Base-by-base conservation (phyloP, 2,113 vertebrate genomes). In the Eupsittula cactorum region DNA sequence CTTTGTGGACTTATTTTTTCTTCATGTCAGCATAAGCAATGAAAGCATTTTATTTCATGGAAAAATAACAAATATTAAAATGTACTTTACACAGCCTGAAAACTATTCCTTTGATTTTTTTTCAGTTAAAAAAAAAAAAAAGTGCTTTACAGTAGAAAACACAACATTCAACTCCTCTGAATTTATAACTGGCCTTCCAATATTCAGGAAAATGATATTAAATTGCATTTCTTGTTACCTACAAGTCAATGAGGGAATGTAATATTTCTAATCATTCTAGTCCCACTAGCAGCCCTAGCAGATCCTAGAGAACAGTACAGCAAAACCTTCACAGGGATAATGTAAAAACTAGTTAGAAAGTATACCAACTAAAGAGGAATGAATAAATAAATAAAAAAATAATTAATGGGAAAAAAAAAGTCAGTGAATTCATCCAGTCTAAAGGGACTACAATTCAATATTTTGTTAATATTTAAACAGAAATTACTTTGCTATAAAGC, bases 231-330 rank as follows among this genome's bases (percentile, higher is more conserved):
- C 28, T 70, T 68, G n/a, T 75, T 82, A 77, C 7, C 11, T 65
- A 2, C n/a, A 88, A 88, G 23, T 42, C 28, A 94, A 67, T 29
- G 11, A 86, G 19, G 37, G 57, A 94, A 95, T 80, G n/a, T 78
- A 74, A 10, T 47, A 91, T 93, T 96, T 93, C 92, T 93, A 93
- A 79, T 79, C 3, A 91, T 55, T 94, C 44, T 74, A 96, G 95
- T 94, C 94, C 52, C 91, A 77, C 84, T 92, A 97, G 79, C 27
- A 92, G 42, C 68, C 60, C 35, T 68, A 76, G 83, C 25, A 81
- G 44, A 81, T 63, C 17, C 37, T 79, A 82, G 28, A 89, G 60
- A 84, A 70, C 4, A 57, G 62, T 1, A 47, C 4, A 49, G 50
- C 0, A 0, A 68, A 42, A 68, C 23, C 16, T 52, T 46, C 35